A percentile compares a stretch with the other conserved stretches of the same genome.
Conservation (phyloP, 2,113 vertebrate genomes). For the Hipposideros armiger region DNA sequence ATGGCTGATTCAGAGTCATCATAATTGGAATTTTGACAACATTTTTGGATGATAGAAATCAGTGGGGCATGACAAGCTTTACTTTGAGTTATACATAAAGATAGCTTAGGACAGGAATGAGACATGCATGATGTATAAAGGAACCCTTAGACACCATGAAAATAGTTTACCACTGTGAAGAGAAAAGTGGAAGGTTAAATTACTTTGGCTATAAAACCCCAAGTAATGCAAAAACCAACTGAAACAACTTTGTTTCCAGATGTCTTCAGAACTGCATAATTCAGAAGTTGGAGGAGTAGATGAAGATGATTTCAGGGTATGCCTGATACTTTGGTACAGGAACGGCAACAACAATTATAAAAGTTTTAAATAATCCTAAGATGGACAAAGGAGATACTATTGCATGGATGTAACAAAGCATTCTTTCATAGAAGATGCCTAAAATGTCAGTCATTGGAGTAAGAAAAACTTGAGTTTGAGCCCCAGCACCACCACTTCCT, state of each 20-base stretch:
- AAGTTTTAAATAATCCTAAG: conserved; percentile 3
- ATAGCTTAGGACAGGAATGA: conserved; percentile 69
- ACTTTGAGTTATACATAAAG: conserved; percentile 77
- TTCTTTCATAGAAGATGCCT: conserved; percentile 7
- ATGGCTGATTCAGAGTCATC: conserved; percentile 66
- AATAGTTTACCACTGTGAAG: conserved; percentile 72
- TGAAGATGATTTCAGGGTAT: conserved; percentile 49
- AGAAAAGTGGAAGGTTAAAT: conserved; percentile 75
- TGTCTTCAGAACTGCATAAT: conserved; percentile 54
- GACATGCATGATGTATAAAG: conserved; percentile 74
- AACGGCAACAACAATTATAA: background rate
- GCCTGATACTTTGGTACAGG: background rate
- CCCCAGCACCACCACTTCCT: background rate
- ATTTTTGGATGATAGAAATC: conserved; percentile 76
- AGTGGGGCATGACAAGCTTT: conserved; percentile 73
- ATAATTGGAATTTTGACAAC: conserved; percentile 77
- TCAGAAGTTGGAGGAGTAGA: background rate
- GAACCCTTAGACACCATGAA: conserved; percentile 66
- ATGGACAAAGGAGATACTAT: background rate
- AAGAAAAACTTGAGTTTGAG: background rate
- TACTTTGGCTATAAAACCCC: conserved; percentile 72
- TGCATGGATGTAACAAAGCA: background rate
- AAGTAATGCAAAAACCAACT: conserved; percentile 64
- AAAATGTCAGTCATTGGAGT: background rate
- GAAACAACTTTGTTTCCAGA: conserved; percentile 62